Conservation (phyloP, 2,888 invertebrate species). For the Leucoptera coffeella region DNA sequence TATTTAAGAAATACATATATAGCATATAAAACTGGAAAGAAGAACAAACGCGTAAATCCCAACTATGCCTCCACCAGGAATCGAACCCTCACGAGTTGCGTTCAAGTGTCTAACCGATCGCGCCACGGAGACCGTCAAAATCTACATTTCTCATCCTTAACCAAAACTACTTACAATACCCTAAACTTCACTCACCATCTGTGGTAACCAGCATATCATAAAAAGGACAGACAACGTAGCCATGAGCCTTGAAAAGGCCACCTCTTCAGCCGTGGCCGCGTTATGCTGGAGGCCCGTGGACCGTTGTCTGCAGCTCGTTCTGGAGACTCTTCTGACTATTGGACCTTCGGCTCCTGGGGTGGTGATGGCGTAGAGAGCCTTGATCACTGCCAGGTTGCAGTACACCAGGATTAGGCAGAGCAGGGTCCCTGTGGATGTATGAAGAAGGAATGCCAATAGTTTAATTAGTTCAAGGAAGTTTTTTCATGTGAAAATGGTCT, state of each 20-base stretch:
- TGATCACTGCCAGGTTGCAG: slow-evolving; percentile 78
- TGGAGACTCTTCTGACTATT: slow-evolving; percentile 29
- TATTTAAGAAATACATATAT: no score
- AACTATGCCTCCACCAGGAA: no score
- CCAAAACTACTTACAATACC: no score
- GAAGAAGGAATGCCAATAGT: background rate
- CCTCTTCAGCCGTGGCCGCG: slow-evolving; percentile 69
- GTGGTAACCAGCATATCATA: slow-evolving; percentile 82
- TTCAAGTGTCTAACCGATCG: no score
- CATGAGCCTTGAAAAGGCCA: slow-evolving; percentile 82
- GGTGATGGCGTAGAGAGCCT: slow-evolving; percentile 60
- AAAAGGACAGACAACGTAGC: slow-evolving; percentile 75
- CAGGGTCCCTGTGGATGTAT: slow-evolving; percentile 50
- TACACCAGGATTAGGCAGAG: slow-evolving; percentile 71
- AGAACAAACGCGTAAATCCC: no score
- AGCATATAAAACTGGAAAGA: no score
- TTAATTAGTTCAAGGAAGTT: background rate
- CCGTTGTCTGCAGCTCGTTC: slow-evolving; percentile 20
- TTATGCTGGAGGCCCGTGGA: slow-evolving; percentile 20
- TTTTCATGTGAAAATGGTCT: background rate
- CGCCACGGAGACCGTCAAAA: no score
- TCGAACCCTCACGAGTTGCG: no score
- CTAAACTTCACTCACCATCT: slow-evolving; percentile 61
- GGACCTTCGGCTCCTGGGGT: slow-evolving; percentile 23
- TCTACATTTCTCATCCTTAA: no score